Evolutionary conservation across 1,140 invertebrate genomes (phyloP), one percentile per base, ranked within the genome.

Genomic region (Cherax quadricarinatus): DNA sequence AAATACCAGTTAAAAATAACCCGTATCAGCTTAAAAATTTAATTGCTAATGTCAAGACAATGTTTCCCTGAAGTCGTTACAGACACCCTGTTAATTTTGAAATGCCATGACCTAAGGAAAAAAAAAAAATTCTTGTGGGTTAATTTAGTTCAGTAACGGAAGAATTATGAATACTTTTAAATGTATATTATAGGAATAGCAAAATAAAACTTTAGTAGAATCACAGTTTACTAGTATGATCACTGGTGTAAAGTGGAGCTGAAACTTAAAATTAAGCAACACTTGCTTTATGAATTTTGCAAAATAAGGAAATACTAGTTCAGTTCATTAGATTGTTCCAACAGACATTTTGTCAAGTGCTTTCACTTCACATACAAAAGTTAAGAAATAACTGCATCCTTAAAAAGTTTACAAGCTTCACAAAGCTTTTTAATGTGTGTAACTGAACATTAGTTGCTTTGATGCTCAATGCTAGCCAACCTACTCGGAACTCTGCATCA

Each of bases 161-260:
- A 9, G 6, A 57, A 9, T 14, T 57, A 41, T 41, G 30, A 41
- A 7, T 14, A 57, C 53, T 57, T 57, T 57, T 9, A 7, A 7
- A 7, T 57, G 16, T 10, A 66, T 16, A 16, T 10, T 16, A 18
- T 66, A 66, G 4, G 4, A 66, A 51, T 51, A 81, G 3, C 16
- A 81, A 81, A 81, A 49, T 21, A 62, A 75, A 21, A 7, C 18
- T 3, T 6, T 30, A 62, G 60, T 70, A 78, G 78, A 89, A 89
- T 89, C 87, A 89, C 87, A 89, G 87, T 89, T 89, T 89, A 89
- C 87, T 89, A 82, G 53, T 62, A 53, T 89, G 75, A 82, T 89
- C 87, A 89, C 53, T 89, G 87, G 87, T 89, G 79, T 81, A 12
- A 81, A 89, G 87, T 79, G 24, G 66, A 49, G 79, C 82, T 70